These are phyloP conservation scores for Xanthia togata DNA, from an alignment of 2,888 invertebrate species.

Conservation along the genomic window DNA sequence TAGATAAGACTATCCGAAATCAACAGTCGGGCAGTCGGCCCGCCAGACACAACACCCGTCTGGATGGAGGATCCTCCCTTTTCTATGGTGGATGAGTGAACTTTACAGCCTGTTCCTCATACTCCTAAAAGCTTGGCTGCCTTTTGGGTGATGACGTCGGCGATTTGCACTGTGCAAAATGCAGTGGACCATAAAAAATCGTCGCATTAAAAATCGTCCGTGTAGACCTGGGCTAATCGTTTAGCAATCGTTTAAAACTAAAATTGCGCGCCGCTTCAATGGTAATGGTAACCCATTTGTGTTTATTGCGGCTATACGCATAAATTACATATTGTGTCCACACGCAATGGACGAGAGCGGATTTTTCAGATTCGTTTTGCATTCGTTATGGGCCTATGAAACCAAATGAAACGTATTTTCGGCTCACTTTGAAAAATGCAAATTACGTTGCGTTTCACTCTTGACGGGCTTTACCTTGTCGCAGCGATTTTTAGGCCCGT, in stretches of 20 bases:
- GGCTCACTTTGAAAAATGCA: not conserved
- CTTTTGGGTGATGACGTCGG: too few species aligned
- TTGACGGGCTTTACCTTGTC: not conserved
- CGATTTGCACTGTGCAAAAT: not conserved
- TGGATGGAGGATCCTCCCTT: too few species aligned
- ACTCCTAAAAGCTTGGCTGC: too few species aligned
- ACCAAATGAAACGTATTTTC: not conserved
- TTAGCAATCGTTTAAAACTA: not conserved
- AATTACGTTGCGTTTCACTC: constrained; percentile 23
- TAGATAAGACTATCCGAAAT: too few species aligned
- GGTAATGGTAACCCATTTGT: not conserved
- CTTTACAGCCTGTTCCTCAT: too few species aligned
- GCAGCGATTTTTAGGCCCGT: constrained; percentile 1
- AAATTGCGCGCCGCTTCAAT: not conserved
- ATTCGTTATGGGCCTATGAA: not conserved
- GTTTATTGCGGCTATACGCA: not conserved
- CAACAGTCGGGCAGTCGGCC: too few species aligned
- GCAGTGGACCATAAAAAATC: not conserved
- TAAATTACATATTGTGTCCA: not conserved
- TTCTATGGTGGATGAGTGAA: too few species aligned
- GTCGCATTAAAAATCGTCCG: not conserved
- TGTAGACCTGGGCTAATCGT: not conserved
- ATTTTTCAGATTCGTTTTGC: not conserved
- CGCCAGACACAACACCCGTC: too few species aligned
- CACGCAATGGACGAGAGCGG: not conserved